phyloP scores from a whole-genome alignment of 2,113 vertebrate genomes.

The Rallus limicola region DNA sequence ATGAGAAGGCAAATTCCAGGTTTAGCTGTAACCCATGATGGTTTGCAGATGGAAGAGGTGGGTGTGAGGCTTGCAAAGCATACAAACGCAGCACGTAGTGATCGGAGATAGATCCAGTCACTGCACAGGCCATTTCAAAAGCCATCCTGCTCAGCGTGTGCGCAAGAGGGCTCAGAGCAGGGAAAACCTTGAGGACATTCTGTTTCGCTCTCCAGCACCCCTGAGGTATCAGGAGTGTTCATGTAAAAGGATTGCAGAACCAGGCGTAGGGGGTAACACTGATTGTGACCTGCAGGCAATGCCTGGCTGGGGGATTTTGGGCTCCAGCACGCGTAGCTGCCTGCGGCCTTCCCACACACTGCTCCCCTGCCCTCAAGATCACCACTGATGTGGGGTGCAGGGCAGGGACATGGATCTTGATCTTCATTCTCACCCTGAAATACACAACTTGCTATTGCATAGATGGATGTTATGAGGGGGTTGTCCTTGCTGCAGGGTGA shows the following conservation, averaged over 20 bases:
- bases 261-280: background rate
- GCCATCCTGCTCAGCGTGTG: background rate
- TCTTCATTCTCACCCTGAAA: background rate
- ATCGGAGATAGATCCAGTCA: background rate
- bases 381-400: background rate
- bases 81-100: background rate
- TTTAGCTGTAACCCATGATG: background rate
- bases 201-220: fast-evolving
- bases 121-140: background rate
- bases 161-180: background rate
- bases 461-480: background rate
- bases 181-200: background rate
- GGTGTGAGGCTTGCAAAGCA: background rate
- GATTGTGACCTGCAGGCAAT: fast-evolving
- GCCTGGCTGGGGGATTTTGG: background rate
- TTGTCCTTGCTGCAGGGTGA: background rate
- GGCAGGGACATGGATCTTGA: background rate
- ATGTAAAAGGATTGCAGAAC: background rate
- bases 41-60: background rate
- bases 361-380: background rate
- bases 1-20: background rate
- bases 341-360: background rate
- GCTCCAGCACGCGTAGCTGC: fast-evolving
- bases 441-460: fast-evolving
- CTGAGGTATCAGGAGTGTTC: fast-evolving